These are phyloP conservation scores for Drosophila fungiperda DNA, from an alignment of 2,888 invertebrate species.

Conservation along the genomic window DNA sequence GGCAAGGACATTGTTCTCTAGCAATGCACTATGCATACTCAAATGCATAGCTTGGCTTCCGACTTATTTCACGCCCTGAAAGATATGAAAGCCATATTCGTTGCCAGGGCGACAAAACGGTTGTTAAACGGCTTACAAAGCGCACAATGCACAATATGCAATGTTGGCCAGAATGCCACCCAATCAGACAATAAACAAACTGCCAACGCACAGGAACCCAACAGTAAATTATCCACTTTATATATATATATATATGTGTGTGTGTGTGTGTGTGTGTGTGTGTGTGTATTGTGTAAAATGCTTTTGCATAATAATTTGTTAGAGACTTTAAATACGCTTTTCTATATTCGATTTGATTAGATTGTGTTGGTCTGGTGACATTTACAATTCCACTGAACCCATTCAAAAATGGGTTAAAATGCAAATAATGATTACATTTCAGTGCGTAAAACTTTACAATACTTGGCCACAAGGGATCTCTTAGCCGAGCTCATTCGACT, in stretches of 20 bases:
- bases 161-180: slow-evolving; percentile 22
- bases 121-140: slow-evolving; percentile 34
- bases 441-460: background rate
- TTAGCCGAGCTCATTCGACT: background rate
- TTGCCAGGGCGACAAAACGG: slow-evolving; percentile 34
- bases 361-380: background rate
- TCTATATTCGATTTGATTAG: background rate
- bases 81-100: slow-evolving; percentile 23
- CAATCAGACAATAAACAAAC: slow-evolving; percentile 17
- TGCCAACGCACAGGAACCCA: background rate
- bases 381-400: background rate
- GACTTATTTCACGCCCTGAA: slow-evolving; percentile 12
- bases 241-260: background rate
- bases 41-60: background rate
- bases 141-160: slow-evolving; percentile 31
- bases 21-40: background rate
- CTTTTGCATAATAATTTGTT: background rate
- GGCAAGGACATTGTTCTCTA: background rate
- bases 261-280: background rate
- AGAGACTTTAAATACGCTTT: background rate
- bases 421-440: background rate
- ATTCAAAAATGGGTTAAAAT: background rate
- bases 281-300: background rate
- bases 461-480: background rate
- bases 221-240: background rate